phyloP scores from a whole-genome alignment of 2,888 invertebrate genomes.

The Brenthis hecate region DNA sequence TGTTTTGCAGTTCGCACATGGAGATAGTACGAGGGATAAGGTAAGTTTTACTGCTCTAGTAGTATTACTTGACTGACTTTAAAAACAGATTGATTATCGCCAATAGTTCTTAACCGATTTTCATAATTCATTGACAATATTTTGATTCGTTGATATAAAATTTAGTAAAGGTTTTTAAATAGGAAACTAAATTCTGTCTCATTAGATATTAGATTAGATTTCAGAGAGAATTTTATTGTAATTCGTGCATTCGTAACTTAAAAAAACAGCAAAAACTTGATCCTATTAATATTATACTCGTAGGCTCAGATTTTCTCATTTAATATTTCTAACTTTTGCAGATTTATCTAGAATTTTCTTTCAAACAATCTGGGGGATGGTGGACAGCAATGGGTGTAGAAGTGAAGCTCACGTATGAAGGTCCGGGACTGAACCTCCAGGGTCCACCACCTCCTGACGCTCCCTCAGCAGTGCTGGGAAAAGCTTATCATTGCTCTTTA shows the following conservation, averaged over 20 bases:
- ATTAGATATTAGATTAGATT: too few species aligned
- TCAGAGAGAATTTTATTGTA: too few species aligned
- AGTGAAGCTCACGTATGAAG: conserved; percentile 73
- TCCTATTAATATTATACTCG: neutral
- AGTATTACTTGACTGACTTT: too few species aligned
- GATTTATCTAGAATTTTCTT: conserved; percentile 82
- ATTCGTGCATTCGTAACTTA: too few species aligned
- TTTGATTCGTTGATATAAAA: too few species aligned
- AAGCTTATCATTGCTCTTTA: conserved; percentile 80
- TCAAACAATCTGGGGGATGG: conserved; percentile 75
- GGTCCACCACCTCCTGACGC: conserved; percentile 69
- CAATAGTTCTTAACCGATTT: too few species aligned
- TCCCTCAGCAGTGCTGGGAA: conserved; percentile 78
- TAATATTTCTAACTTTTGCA: conserved; percentile 43
- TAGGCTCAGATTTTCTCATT: neutral
- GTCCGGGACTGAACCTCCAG: conserved; percentile 61
- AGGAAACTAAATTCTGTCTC: too few species aligned
- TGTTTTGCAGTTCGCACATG: conserved; percentile 70
- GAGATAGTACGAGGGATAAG: conserved; percentile 63
- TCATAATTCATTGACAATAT: too few species aligned
- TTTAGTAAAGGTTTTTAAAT: too few species aligned
- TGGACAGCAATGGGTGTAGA: conserved; percentile 83
- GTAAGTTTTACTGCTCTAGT: conserved; percentile 43
- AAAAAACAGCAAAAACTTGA: neutral
- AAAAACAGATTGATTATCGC: too few species aligned